Conservation (phyloP, 2,888 invertebrate species). For the Napeogenes inachia region DNA sequence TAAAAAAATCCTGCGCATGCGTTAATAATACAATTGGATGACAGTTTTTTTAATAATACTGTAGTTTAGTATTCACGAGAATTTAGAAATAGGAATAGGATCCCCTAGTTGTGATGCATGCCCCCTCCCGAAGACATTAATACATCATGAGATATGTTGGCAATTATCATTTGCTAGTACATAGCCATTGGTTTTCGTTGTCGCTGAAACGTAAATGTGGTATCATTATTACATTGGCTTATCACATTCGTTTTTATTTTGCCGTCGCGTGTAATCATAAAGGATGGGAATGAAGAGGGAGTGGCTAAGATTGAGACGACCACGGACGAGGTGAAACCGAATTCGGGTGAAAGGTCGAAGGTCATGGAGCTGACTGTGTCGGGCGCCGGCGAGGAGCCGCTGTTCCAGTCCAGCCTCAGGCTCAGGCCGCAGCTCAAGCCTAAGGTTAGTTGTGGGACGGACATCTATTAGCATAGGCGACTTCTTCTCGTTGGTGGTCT, state of each 20-base stretch:
- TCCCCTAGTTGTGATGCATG: conserved; percentile 13
- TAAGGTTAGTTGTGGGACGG: conserved; percentile 60
- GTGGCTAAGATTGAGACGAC: conserved; percentile 72
- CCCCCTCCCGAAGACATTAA: conserved; percentile 12
- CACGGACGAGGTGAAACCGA: conserved; percentile 69
- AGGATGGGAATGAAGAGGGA: conserved; percentile 62
- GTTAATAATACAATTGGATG: not conserved
- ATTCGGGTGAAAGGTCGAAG: conserved; percentile 52
- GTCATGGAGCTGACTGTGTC: conserved; percentile 48
- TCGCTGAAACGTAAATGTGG: conserved; percentile 48
- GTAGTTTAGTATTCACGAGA: conserved; percentile 10
- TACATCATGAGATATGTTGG: conserved; percentile 31
- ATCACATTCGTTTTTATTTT: conserved; percentile 49
- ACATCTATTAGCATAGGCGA: conserved; percentile 54
- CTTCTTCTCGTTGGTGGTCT: conserved; percentile 39
- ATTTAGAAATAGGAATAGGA: not conserved
- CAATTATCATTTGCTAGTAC: conserved; percentile 52
- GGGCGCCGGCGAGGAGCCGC: conserved; percentile 65
- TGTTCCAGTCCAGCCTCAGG: conserved; percentile 71
- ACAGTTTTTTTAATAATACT: not conserved
- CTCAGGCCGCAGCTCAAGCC: conserved; percentile 57
- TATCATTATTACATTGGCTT: conserved; percentile 49
- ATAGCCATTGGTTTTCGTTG: conserved; percentile 49
- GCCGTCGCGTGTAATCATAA: conserved; percentile 67
- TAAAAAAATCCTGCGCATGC: not conserved